Conservation (phyloP, 2,888 invertebrate species). For the Venustoraphidia nigricollis region DNA sequence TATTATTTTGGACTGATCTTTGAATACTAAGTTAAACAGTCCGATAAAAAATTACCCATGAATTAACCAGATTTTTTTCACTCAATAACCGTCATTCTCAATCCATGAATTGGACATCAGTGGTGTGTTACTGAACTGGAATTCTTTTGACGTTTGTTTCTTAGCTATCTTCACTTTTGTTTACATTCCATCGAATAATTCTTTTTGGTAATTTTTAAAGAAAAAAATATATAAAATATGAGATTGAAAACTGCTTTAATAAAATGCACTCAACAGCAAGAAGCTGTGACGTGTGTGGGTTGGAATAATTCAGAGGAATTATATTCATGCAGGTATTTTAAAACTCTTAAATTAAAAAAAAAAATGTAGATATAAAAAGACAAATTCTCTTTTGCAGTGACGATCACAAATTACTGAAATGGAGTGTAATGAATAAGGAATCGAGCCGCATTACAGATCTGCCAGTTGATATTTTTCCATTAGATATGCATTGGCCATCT, state of each 20-base stretch:
- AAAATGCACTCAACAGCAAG: conserved; percentile 58
- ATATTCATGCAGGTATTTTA: conserved; percentile 62
- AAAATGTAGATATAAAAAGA: not conserved
- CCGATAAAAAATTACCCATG: too few relatives aligned
- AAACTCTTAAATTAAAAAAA: conserved; percentile 2
- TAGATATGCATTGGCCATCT: conserved; percentile 80
- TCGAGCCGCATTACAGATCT: conserved; percentile 62
- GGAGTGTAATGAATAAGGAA: conserved; percentile 73
- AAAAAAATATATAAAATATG: conserved; percentile 35
- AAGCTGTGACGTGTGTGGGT: conserved; percentile 76
- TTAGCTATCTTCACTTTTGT: too few relatives aligned
- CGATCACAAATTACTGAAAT: conserved; percentile 76
- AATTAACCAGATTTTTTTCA: too few relatives aligned
- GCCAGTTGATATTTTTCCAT: conserved; percentile 71
- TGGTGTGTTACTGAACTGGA: too few relatives aligned
- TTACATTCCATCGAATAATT: too few relatives aligned
- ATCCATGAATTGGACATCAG: too few relatives aligned
- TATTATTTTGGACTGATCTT: too few relatives aligned
- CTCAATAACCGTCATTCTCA: too few relatives aligned
- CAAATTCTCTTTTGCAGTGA: conserved; percentile 45
- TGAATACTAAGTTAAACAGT: too few relatives aligned
- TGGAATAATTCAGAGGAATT: conserved; percentile 93
- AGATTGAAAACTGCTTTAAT: conserved; percentile 66
- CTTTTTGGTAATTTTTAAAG: not conserved
- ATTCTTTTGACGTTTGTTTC: too few relatives aligned